A percentile compares a stretch with the other conserved stretches of the same genome.
These are phyloP conservation scores for Carcinoscorpius rotundicauda DNA, from an alignment of 1,140 invertebrate species.

Conservation along the genomic window DNA sequence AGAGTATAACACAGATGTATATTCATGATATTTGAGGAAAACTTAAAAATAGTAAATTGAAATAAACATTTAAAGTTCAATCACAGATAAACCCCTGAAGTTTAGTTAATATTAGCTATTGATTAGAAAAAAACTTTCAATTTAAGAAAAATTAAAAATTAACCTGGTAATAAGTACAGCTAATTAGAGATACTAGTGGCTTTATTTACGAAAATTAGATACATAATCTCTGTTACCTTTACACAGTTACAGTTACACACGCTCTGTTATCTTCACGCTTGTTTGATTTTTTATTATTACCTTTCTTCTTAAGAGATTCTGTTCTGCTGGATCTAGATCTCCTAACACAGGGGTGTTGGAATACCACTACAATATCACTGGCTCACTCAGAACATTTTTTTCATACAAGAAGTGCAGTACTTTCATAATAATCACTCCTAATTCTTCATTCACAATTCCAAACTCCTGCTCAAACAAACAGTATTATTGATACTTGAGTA, in stretches of 20 bases:
- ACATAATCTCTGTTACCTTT: not conserved
- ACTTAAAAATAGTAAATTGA: constrained; percentile 23
- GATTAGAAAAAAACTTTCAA: too few species aligned
- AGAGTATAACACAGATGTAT: not conserved
- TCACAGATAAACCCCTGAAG: not conserved
- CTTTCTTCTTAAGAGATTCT: constrained; percentile 14
- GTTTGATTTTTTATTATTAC: constrained; percentile 33
- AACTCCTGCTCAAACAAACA: constrained; percentile 21
- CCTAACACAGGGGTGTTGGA: constrained; percentile 34
- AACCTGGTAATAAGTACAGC: too few species aligned
- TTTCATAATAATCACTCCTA: constrained; percentile 35
- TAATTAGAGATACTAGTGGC: not conserved
- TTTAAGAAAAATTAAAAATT: too few species aligned
- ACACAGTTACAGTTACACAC: not conserved
- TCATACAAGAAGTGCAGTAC: constrained; percentile 67
- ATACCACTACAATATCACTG: constrained; percentile 64
- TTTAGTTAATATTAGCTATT: not conserved
- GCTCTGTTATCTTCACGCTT: not conserved
- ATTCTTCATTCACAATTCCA: constrained; percentile 26
- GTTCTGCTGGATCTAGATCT: too few species aligned
- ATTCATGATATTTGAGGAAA: not conserved
- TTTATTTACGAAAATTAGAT: not conserved
- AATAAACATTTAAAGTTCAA: constrained; percentile 25
- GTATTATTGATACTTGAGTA: not conserved
- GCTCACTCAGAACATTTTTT: constrained; percentile 63